Conservation (phyloP, 1,140 invertebrate genomes). For the Drosophila auraria region DNA sequence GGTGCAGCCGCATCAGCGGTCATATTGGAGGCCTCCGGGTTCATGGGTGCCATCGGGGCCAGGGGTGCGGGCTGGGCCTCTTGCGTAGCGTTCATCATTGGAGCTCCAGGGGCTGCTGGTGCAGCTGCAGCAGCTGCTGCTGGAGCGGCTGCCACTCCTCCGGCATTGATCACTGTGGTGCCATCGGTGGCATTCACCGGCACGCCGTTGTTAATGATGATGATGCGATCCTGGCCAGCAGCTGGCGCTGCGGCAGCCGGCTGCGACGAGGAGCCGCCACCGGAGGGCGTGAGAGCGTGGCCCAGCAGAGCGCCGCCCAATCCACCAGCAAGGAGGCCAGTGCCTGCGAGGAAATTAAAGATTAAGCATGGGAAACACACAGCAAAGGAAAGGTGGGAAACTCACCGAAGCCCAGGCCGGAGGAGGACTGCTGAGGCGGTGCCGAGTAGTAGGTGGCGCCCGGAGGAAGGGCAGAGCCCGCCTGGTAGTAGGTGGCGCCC, state of each 20-base stretch:
- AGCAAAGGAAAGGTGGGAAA: background rate
- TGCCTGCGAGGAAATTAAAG: slow-evolving; percentile 49
- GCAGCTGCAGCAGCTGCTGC: slow-evolving; percentile 4
- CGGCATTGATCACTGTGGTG: slow-evolving; percentile 76
- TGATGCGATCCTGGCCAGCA: slow-evolving; percentile 71
- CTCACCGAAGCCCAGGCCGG: slow-evolving; percentile 79
- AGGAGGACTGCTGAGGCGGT: slow-evolving; percentile 75
- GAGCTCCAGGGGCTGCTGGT: slow-evolving; percentile 3
- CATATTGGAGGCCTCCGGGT: slow-evolving; percentile 85
- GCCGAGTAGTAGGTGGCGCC: slow-evolving; percentile 71
- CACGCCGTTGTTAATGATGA: slow-evolving; percentile 82
- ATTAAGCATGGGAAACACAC: background rate
- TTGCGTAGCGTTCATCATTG: slow-evolving; percentile 39
- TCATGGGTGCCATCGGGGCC: slow-evolving; percentile 46
- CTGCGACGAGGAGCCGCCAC: slow-evolving; percentile 53
- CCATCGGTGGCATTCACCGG: slow-evolving; percentile 71
- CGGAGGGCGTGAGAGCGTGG: slow-evolving; percentile 70
- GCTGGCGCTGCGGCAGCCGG: slow-evolving; percentile 55
- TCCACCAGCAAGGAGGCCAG: slow-evolving; percentile 73
- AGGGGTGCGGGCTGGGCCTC: slow-evolving; percentile 37
- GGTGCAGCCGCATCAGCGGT: slow-evolving; percentile 57
- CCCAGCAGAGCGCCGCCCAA: slow-evolving; percentile 77
- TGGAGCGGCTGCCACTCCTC: slow-evolving; percentile 56
- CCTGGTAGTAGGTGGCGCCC: slow-evolving; percentile 77
- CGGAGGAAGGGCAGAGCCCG: slow-evolving; percentile 70